Base-by-base conservation (phyloP, 2,113 vertebrate species). In the Eudyptes chrysolophus region DNA sequence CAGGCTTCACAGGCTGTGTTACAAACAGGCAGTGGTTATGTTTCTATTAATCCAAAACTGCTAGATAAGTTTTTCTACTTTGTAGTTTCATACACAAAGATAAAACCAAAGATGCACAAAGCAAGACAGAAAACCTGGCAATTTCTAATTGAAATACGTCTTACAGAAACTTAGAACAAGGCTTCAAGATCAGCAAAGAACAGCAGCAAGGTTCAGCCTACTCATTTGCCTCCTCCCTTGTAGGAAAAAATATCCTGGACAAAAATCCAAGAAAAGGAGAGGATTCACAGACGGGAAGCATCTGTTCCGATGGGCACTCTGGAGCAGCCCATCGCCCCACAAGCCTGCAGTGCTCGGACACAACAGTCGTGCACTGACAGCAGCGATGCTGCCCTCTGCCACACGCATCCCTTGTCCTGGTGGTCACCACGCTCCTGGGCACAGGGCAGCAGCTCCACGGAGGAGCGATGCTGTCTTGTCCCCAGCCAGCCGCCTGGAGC, bases 231-330 rank as follows among this genome's bases (percentile, higher is more conserved):
- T 26, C 13, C 25, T 51, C 25, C 1, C 1, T 2, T 49, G 44
- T 4, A 51, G n/a, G 26, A n/a, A 66, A 42, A 36, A n/a, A 22
- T 1, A 58, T 9, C 36, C 38, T 13, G 20, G 25, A 40, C 16
- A 22, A 54, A 57, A 48, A 20, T 16, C 8, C 2, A 2, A 40
- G 16, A 48, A 32, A 29, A 65, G 30, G 17, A 44, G 64, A 58
- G n/a, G 57, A 55, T 26, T 42, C 42, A 24, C 42, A 24, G 7
- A 16, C 1, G 5, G 42, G 52, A 40, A 58, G 42, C 26, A 22
- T 6, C 44, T 16, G 16, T n/a, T 25, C 1, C 4, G 25, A 11
- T 6, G 38, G 27, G 22, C 19, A 24, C 42, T 14, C 4, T 1
- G 17, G 8, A 32, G 74, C 38, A n/a, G 24, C 51, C 49, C 49